These are phyloP conservation scores for Darevskia nairensis DNA, from an alignment of 2,797 vertebrate species.

Conservation along the genomic window DNA sequence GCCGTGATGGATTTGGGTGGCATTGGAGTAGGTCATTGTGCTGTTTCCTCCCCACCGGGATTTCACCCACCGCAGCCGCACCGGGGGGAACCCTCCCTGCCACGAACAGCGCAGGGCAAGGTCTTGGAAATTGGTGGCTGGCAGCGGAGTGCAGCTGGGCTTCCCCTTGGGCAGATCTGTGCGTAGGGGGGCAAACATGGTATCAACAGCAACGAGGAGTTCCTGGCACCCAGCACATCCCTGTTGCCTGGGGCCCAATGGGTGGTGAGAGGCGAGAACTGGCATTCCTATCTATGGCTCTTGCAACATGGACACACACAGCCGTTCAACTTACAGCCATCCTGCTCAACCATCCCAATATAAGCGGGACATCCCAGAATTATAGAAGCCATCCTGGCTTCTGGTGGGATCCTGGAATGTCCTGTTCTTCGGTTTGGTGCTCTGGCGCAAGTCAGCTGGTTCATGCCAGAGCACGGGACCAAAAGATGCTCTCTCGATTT, in stretches of 20 bases:
- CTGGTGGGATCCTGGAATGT: too few relatives aligned
- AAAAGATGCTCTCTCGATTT: too few relatives aligned
- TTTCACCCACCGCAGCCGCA: conserved; percentile 83
- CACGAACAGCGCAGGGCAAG: conserved; percentile 86
- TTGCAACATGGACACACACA: neutral
- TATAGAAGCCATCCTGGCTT: too few relatives aligned
- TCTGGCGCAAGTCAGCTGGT: too few relatives aligned
- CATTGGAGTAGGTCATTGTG: conserved; percentile 71
- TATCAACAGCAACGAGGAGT: conserved; percentile 47
- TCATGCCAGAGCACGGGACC: too few relatives aligned
- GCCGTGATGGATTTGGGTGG: conserved; percentile 77
- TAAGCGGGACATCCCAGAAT: too few relatives aligned
- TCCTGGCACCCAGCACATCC: neutral
- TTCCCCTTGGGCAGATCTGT: conserved; percentile 87
- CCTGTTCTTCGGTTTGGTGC: too few relatives aligned
- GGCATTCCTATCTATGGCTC: too few relatives aligned
- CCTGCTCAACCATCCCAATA: too few relatives aligned
- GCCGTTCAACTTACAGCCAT: neutral
- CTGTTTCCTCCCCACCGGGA: conserved; percentile 54
- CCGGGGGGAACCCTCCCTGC: conserved; percentile 84
- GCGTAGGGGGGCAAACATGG: conserved; percentile 41
- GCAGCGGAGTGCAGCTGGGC: conserved; percentile 83
- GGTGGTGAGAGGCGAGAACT: neutral
- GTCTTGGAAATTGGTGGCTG: conserved; percentile 80
- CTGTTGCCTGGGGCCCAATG: too few relatives aligned